These are phyloP conservation scores for Cheilosia vernalis DNA, from an alignment of 2,888 invertebrate genomes.

Conservation along the genomic window DNA sequence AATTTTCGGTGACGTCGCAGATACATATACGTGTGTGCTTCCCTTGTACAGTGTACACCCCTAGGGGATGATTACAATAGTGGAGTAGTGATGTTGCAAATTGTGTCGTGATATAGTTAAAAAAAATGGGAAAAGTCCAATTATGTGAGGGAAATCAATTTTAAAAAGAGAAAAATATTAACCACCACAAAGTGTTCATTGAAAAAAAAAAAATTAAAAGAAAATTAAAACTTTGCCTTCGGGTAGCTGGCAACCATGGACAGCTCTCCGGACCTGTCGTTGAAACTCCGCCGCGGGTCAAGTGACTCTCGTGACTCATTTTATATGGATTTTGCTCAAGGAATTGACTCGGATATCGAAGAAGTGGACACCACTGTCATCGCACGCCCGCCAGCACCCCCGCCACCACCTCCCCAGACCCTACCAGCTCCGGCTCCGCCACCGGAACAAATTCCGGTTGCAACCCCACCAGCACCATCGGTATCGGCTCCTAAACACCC, in stretches of 20 bases:
- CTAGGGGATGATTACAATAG: slow-evolving; percentile 63
- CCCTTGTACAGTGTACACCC: slow-evolving; percentile 50
- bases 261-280: slow-evolving; percentile 93
- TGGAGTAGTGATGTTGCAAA: slow-evolving; percentile 41
- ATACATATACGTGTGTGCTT: slow-evolving; percentile 38
- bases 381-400: slow-evolving; percentile 81
- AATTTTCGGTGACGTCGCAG: slow-evolving; percentile 71
- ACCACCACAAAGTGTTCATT: slow-evolving; percentile 63
- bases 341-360: slow-evolving; percentile 95
- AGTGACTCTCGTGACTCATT: slow-evolving; percentile 94
- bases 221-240: slow-evolving; percentile 24
- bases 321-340: slow-evolving; percentile 95
- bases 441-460: slow-evolving; percentile 76
- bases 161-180: slow-evolving; percentile 28
- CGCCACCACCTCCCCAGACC: slow-evolving; percentile 72
- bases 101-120: slow-evolving; percentile 46
- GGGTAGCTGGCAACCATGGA: slow-evolving; percentile 83
- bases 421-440: slow-evolving; percentile 77
- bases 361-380: slow-evolving; percentile 90
- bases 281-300: slow-evolving; percentile 92
- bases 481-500: slow-evolving; percentile 42
- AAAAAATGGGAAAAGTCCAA: slow-evolving; percentile 8
- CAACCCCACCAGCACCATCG: slow-evolving; percentile 60
- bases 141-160: slow-evolving; percentile 32
- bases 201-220: slow-evolving; percentile 12